Conservation (phyloP, 2,113 vertebrate genomes). For the Desmodus rotundus region DNA sequence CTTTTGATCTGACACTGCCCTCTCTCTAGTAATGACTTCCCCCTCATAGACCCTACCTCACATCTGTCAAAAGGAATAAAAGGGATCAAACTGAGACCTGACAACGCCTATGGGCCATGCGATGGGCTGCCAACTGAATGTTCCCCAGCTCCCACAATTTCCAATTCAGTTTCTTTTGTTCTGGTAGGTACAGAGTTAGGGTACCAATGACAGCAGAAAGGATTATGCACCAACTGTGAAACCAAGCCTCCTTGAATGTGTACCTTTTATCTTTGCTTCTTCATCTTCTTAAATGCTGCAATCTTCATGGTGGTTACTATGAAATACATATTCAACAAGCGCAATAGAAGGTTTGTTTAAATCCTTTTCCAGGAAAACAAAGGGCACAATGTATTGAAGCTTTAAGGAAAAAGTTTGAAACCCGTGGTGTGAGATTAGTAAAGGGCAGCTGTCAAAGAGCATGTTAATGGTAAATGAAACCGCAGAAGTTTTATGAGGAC, state of each 20-base stretch:
- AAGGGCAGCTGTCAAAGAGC: conserved; percentile 78
- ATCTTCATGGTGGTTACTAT: conserved; percentile 85
- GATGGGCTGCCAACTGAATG: conserved; percentile 79
- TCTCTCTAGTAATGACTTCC: conserved; percentile 85
- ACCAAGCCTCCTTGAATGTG: conserved; percentile 83
- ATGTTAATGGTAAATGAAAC: conserved; percentile 53
- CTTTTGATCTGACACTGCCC: conserved; percentile 88
- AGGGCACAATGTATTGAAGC: conserved; percentile 76
- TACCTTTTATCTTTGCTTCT: conserved; percentile 81
- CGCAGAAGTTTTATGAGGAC: not conserved
- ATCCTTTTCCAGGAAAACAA: conserved; percentile 87
- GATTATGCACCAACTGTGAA: conserved; percentile 86
- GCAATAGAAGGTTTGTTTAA: conserved; percentile 85
- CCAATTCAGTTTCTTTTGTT: conserved; percentile 89
- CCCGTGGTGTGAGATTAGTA: conserved; percentile 71
- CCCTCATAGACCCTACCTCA: conserved; percentile 81
- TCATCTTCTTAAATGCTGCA: conserved; percentile 76
- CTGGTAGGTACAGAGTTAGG: conserved; percentile 78
- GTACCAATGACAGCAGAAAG: conserved; percentile 82
- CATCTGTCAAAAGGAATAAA: conserved; percentile 90
- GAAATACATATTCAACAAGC: conserved; percentile 86
- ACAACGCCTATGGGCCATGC: conserved; percentile 84
- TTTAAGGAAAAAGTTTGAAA: conserved; percentile 70
- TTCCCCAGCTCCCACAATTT: conserved; percentile 86
- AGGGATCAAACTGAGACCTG: conserved; percentile 84